Evolutionary conservation across 2,113 vertebrate genomes (phyloP).

Genomic region (Epinephelus moara): DNA sequence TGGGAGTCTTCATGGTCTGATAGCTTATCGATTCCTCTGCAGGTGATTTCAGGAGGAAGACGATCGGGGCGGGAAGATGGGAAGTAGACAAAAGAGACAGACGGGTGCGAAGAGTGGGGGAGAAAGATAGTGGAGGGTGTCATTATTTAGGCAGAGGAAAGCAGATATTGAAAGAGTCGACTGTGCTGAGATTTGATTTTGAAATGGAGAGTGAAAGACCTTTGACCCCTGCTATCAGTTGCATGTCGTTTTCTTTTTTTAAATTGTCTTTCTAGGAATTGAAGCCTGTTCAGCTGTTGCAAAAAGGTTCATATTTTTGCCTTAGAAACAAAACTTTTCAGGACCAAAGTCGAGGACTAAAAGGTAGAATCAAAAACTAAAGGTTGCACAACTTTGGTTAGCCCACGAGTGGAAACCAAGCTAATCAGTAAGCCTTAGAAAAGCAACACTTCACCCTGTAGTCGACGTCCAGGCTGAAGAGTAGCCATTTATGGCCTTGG

Average conservation of each 20-base stretch:
- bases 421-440: constrained; percentile 34
- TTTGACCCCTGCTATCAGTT: constrained; percentile 13
- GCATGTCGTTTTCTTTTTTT: neutral
- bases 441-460: neutral
- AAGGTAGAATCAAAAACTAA: neutral
- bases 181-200: neutral
- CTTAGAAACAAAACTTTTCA: too few species aligned
- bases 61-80: neutral
- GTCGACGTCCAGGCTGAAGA: neutral
- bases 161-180: neutral
- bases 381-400: neutral
- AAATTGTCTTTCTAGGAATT: constrained; percentile 5
- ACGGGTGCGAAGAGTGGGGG: constrained; percentile 27
- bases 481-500: constrained; percentile 46
- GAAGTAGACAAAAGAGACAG: constrained; percentile 12
- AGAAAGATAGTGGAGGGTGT: neutral
- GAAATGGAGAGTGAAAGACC: neutral
- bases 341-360: neutral
- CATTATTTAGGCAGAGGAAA: neutral
- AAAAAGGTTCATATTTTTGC: neutral
- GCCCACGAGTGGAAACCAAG: constrained; percentile 11
- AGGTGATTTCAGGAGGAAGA: constrained; percentile 59
- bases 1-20: constrained; percentile 53
- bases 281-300: neutral
- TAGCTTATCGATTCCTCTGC: constrained; percentile 70